Conservation (phyloP, 2,797 vertebrate genomes). For the Mus spretus region DNA sequence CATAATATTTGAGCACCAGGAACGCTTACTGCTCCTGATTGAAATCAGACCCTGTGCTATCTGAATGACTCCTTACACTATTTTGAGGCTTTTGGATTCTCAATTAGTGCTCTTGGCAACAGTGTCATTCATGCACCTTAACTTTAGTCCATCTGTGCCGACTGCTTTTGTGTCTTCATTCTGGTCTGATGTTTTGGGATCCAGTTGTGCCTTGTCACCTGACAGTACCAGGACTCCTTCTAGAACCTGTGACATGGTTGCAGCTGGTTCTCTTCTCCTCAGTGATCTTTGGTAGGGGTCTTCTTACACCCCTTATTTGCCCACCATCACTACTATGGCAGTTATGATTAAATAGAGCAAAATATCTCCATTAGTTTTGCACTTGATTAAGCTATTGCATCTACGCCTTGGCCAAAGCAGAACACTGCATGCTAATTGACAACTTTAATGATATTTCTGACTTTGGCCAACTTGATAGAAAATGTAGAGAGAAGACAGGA, state of each 20-base stretch:
- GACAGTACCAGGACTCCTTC: background rate
- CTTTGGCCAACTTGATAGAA: background rate
- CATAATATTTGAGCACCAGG: slow-evolving; percentile 31
- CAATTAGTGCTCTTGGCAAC: background rate
- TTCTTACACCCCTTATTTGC: background rate
- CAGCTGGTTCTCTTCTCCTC: background rate
- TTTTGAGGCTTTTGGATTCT: slow-evolving; percentile 10
- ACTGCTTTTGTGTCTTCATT: background rate
- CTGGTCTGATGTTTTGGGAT: background rate
- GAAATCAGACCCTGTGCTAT: slow-evolving; percentile 13
- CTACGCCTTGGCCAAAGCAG: background rate
- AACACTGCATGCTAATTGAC: background rate
- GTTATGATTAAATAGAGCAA: background rate
- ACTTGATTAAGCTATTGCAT: background rate
- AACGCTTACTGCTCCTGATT: background rate
- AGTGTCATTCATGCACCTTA: background rate
- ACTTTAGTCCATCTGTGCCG: background rate
- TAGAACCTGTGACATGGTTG: background rate
- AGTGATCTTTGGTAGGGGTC: background rate
- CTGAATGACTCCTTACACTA: background rate
- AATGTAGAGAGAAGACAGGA: background rate
- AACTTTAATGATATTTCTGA: background rate
- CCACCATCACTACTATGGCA: background rate
- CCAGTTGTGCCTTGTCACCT: background rate
- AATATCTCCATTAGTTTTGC: background rate